phyloP scores from a whole-genome alignment of 2,113 vertebrate genomes.

The Engystomops pustulosus region DNA sequence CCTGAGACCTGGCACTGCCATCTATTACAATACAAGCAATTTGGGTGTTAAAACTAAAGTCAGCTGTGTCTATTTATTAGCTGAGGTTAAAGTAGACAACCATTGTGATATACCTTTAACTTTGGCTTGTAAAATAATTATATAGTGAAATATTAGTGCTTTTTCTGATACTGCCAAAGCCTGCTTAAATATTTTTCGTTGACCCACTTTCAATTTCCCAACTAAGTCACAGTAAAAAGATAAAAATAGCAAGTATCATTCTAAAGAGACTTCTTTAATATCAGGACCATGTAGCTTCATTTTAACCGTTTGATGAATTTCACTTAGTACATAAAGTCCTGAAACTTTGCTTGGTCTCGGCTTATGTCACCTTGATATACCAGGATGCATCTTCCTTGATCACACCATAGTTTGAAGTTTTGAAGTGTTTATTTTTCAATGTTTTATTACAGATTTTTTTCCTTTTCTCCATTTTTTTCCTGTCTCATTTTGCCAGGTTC shows the following conservation, averaged over 20 bases:
- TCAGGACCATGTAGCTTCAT: background rate
- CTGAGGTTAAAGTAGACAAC: no score
- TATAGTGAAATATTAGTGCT: background rate
- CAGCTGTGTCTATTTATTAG: no score
- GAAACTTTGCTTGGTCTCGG: background rate
- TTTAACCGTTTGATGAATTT: background rate
- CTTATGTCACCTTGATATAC: background rate
- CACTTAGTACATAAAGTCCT: background rate
- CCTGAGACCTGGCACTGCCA: no score
- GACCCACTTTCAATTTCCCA: background rate
- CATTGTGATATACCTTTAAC: background rate
- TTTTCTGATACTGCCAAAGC: background rate
- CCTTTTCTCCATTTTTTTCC: slow-evolving; percentile 15
- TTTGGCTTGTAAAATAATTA: no score
- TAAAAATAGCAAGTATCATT: background rate
- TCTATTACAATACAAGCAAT: no score
- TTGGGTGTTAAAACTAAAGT: no score
- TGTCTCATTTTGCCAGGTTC: slow-evolving; percentile 42
- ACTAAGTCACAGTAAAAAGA: background rate
- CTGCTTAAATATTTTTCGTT: background rate
- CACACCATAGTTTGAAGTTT: background rate
- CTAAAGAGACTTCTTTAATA: background rate
- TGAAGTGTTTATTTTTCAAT: slow-evolving; percentile 15
- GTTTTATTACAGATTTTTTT: slow-evolving; percentile 25
- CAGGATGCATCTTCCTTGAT: background rate